Percentiles rank a stretch among this genome's conserved stretches.
phyloP scores from a whole-genome alignment of 2,797 vertebrate genomes.

The Mormyrus proboscirostris region DNA sequence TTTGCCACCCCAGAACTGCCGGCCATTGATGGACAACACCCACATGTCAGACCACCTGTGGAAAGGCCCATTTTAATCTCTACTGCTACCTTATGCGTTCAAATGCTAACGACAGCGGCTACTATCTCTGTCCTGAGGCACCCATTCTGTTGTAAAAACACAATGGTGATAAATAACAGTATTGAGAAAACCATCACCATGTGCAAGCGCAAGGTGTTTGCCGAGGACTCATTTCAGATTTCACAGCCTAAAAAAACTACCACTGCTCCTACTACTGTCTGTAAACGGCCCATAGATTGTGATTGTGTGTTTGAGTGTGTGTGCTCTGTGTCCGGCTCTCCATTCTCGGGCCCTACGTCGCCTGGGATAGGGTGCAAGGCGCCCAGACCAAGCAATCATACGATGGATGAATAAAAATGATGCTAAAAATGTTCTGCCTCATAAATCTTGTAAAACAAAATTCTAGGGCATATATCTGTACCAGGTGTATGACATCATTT shows the following conservation, averaged over 20 bases:
- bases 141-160: not conserved
- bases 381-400: not conserved
- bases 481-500: not conserved
- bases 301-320: not conserved
- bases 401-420: not conserved
- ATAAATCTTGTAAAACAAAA: not conserved
- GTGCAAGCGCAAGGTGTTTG: not conserved
- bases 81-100: conserved; percentile 43
- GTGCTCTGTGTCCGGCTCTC: not conserved
- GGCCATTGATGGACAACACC: conserved; percentile 31
- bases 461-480: not conserved
- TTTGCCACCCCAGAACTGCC: conserved; percentile 31
- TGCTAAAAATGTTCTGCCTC: not conserved
- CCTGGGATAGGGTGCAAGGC: not conserved
- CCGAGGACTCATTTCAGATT: not conserved
- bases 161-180: not conserved
- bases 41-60: conserved; percentile 17
- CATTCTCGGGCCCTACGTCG: not conserved
- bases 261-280: not conserved
- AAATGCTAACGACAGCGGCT: conserved; percentile 19
- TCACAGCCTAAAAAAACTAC: not conserved
- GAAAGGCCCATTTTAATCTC: conserved; percentile 35
- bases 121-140: conserved; percentile 27
- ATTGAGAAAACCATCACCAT: not conserved
- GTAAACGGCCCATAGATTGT: not conserved